phyloP scores from a whole-genome alignment of 2,113 vertebrate species.

The Phycodurus eques region DNA sequence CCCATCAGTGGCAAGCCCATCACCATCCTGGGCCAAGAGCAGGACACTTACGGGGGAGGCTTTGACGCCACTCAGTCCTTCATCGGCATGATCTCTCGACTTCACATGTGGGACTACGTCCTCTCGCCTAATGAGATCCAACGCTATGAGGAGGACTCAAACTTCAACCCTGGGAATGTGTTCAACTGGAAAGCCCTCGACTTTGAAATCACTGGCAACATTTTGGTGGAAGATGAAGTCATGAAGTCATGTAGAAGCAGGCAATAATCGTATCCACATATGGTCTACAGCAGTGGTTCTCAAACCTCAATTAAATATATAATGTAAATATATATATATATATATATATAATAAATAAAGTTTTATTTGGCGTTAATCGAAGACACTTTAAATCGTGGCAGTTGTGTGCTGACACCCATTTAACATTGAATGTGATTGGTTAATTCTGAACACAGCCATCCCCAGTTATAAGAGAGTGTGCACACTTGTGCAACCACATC shows the following conservation, averaged over 20 bases:
- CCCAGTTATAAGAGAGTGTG: too few species aligned
- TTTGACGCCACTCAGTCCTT: conserved; percentile 30
- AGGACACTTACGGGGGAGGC: conserved; percentile 19
- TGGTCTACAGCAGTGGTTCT: too few species aligned
- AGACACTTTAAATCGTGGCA: too few species aligned
- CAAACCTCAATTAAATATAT: too few species aligned
- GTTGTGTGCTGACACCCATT: too few species aligned
- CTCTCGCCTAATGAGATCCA: conserved; percentile 26
- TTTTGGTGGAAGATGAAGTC: background rate
- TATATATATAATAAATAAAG: too few species aligned
- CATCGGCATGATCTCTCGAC: conserved; percentile 32
- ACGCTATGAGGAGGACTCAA: background rate
- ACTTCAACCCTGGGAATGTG: conserved; percentile 28
- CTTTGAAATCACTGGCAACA: background rate
- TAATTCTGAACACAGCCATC: too few species aligned
- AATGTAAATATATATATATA: too few species aligned
- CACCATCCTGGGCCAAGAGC: conserved; percentile 46
- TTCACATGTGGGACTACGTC: conserved; percentile 50
- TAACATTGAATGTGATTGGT: too few species aligned
- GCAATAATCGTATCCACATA: too few species aligned
- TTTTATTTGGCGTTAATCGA: too few species aligned
- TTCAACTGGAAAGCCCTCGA: conserved; percentile 26
- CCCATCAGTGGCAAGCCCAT: conserved; percentile 9
- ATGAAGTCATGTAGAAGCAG: background rate
- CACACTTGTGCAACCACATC: too few species aligned